Conservation (phyloP, 2,888 invertebrate genomes). For the Meiosimyza platycephala region DNA sequence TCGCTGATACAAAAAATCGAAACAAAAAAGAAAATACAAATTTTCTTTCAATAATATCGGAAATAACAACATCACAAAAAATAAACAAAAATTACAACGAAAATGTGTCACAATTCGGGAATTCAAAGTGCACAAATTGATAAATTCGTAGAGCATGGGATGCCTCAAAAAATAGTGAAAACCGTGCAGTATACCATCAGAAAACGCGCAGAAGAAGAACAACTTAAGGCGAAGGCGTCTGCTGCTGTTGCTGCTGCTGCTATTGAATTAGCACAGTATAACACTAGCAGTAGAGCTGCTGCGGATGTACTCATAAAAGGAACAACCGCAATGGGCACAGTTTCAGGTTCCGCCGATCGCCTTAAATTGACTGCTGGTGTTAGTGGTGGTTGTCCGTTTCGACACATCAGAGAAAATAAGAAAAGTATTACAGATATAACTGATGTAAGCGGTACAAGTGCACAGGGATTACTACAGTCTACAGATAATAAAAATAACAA, state of each 20-base stretch:
- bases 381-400: constrained; percentile 7
- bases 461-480: neutral
- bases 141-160: constrained; percentile 61
- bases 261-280: constrained; percentile 13
- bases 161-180: constrained; percentile 64
- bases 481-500: neutral
- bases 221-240: neutral
- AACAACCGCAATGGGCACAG: neutral
- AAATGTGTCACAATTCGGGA: constrained; percentile 64
- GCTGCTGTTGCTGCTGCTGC: constrained; percentile 14
- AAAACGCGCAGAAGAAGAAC: constrained; percentile 53
- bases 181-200: constrained; percentile 59
- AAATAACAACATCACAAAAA: too few species aligned
- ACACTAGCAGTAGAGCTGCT: neutral
- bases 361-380: constrained; percentile 38
- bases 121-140: constrained; percentile 64
- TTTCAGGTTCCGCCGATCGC: constrained; percentile 1
- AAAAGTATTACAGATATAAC: constrained; percentile 8
- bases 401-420: neutral
- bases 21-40: too few species aligned
- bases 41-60: neutral
- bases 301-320: neutral
- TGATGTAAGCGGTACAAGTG: neutral
- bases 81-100: constrained; percentile 45
- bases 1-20: too few species aligned